Evolutionary conservation across 92 coral and sea anemone species (phyloP).

Genomic region (Chrysogorgia sp.): DNA sequence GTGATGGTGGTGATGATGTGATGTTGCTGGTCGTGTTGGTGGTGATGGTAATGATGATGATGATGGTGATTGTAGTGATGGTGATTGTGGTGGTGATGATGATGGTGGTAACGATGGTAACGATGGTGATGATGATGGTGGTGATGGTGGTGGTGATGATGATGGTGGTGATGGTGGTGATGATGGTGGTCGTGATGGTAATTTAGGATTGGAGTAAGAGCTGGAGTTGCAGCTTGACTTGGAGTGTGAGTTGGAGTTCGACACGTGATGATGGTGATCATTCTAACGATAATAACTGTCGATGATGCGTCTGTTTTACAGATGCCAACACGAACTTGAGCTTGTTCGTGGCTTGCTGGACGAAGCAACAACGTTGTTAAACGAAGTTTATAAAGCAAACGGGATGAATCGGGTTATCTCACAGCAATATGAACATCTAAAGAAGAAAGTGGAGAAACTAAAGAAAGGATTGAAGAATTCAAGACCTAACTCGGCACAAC

Average conservation of each 20-base stretch:
- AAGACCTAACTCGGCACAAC: slow-evolving; percentile 64
- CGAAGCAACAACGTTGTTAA: slow-evolving; percentile 72
- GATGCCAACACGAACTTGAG: slow-evolving; percentile 26
- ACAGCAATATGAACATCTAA: slow-evolving; percentile 74
- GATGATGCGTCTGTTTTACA: neutral
- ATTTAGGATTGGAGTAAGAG: no score
- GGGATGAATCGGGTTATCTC: slow-evolving; percentile 72
- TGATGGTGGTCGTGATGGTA: neutral
- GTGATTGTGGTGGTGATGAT: neutral
- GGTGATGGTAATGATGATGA: slow-evolving; percentile 1
- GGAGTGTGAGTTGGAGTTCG: no score
- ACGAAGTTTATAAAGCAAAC: slow-evolving; percentile 70
- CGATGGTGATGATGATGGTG: neutral
- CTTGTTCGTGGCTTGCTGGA: slow-evolving; percentile 13
- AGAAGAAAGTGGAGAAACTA: slow-evolving; percentile 72
- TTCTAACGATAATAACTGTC: neutral
- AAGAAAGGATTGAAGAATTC: slow-evolving; percentile 58
- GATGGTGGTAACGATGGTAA: slow-evolving; percentile 17
- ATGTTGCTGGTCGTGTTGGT: neutral
- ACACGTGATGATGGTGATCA: neutral
- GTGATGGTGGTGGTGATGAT: neutral
- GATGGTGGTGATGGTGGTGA: slow-evolving; percentile 18
- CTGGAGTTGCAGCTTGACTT: no score
- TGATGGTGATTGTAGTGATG: neutral
- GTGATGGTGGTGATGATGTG: neutral